Percentiles rank a stretch among this genome's conserved stretches.
phyloP scores from a whole-genome alignment of 2,888 invertebrate genomes.

The Eremobia ochroleuca region DNA sequence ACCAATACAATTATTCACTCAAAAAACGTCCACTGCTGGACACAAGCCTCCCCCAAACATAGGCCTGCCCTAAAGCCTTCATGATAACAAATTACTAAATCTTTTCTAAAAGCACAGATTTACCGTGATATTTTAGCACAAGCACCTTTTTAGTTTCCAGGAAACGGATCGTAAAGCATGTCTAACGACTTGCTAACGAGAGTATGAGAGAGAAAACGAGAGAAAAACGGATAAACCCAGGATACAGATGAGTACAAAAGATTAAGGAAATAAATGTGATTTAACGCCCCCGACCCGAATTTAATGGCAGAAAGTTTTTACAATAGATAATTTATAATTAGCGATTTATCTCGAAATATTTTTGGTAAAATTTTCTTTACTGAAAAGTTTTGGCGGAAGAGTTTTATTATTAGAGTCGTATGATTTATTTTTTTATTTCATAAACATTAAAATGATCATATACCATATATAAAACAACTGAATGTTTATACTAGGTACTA shows the following conservation, averaged over 20 bases:
- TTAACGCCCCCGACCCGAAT: conserved; percentile 48
- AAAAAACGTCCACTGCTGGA: not conserved
- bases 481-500: too few species aligned
- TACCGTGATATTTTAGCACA: conserved; percentile 20
- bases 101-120: conserved; percentile 13
- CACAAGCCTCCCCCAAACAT: not conserved
- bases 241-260: conserved; percentile 57
- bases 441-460: too few species aligned
- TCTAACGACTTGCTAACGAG: conserved; percentile 60
- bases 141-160: conserved; percentile 54
- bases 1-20: not conserved
- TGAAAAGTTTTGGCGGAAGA: not conserved
- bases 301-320: conserved; percentile 48
- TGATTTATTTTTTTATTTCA: not conserved
- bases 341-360: conserved; percentile 39
- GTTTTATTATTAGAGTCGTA: not conserved
- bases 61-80: not conserved
- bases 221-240: conserved; percentile 47
- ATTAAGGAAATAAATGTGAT: conserved; percentile 58
- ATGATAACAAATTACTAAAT: conserved; percentile 18
- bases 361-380: conserved; percentile 12
- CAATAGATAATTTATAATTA: conserved; percentile 61
- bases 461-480: too few species aligned
- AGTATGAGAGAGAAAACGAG: conserved; percentile 48
- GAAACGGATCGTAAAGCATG: conserved; percentile 60